Evolutionary conservation across 2,113 vertebrate species (phyloP).

Genomic region (Laterallus jamaicensis): DNA sequence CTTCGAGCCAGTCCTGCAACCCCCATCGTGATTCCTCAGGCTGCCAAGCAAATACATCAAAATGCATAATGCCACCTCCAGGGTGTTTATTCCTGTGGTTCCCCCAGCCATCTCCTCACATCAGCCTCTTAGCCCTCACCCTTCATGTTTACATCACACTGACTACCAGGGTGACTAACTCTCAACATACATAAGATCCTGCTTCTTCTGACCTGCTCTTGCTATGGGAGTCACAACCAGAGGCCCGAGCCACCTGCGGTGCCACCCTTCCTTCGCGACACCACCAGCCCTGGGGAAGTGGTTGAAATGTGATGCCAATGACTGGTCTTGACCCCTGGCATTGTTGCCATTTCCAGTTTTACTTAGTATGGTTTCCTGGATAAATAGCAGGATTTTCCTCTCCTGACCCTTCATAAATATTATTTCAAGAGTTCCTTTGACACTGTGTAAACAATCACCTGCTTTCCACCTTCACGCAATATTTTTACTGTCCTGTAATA

Average conservation of each 20-base stretch:
- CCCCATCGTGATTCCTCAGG: neutral
- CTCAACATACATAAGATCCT: neutral
- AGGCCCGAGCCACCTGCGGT: neutral
- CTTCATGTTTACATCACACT: neutral
- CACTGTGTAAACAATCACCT: neutral
- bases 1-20: neutral
- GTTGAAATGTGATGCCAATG: neutral
- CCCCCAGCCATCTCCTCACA: neutral
- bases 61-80: neutral
- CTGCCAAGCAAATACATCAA: neutral
- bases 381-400: slow-evolving; percentile 25
- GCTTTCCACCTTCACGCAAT: neutral
- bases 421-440: slow-evolving; percentile 28
- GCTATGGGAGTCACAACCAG: accelerated
- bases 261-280: neutral
- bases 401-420: slow-evolving; percentile 21
- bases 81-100: neutral
- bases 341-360: slow-evolving; percentile 2
- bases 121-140: neutral
- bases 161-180: neutral
- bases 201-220: neutral
- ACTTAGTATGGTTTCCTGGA: slow-evolving; percentile 44
- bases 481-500: neutral
- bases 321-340: neutral
- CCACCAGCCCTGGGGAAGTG: neutral